Evolutionary conservation across 1,140 invertebrate species (phyloP).

Genomic region (Drosophila insularis): DNA sequence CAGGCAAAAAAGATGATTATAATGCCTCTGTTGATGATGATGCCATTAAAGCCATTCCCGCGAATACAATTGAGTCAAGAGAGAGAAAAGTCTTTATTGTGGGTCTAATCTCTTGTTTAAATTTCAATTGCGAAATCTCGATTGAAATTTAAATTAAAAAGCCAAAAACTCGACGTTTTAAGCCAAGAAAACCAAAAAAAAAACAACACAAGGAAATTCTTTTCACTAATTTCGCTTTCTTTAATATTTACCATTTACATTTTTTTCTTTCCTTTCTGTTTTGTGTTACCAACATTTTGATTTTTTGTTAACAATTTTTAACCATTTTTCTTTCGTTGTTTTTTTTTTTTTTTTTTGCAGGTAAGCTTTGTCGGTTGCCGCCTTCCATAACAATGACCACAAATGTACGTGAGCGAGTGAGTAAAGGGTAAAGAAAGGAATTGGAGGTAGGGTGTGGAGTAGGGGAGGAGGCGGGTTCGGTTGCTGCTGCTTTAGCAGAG

Average conservation of each 20-base stretch:
- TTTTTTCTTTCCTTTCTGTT: constrained; percentile 16
- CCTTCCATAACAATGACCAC: constrained; percentile 50
- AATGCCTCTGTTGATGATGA: not conserved
- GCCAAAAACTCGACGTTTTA: not conserved
- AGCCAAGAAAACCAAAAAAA: too few species aligned
- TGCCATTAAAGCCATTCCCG: constrained; percentile 3
- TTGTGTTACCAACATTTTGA: not conserved
- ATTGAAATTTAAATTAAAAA: constrained; percentile 50
- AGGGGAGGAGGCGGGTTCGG: not conserved
- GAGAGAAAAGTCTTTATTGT: constrained; percentile 5
- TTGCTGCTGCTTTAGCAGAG: constrained; percentile 44
- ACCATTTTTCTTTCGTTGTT: constrained; percentile 16
- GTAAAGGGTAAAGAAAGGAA: constrained; percentile 20
- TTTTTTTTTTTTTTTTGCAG: constrained; percentile 46
- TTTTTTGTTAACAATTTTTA: constrained; percentile 56
- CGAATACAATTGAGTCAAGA: not conserved
- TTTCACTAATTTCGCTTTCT: constrained; percentile 74
- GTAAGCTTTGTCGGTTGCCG: constrained; percentile 44
- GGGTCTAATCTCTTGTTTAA: constrained; percentile 13
- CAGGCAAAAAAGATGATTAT: not conserved
- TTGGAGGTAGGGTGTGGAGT: not conserved
- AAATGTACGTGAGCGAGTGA: constrained; percentile 51
- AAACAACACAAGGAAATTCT: constrained; percentile 18
- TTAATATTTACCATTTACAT: constrained; percentile 20
- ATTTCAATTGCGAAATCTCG: constrained; percentile 12